Conservation (phyloP, 2,888 invertebrate species). For the Mythimna impura region DNA sequence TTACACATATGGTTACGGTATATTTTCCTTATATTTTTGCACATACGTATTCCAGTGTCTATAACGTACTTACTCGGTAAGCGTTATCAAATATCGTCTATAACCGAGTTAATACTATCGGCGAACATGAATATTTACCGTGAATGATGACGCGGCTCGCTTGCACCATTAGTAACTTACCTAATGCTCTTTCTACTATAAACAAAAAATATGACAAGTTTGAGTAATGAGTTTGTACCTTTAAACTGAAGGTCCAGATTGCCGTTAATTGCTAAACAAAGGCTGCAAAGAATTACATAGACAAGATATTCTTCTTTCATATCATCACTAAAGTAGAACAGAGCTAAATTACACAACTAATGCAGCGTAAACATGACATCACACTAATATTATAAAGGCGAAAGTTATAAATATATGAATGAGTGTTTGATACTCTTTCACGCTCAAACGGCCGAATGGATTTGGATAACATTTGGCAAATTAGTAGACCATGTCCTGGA, state of each 20-base stretch:
- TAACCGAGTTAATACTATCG: constrained; percentile 26
- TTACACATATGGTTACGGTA: background rate
- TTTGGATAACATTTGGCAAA: too few species aligned
- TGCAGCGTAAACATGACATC: background rate
- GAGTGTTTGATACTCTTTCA: too few species aligned
- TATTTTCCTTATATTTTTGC: background rate
- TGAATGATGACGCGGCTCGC: constrained; percentile 7
- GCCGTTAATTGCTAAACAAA: background rate
- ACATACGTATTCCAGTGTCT: background rate
- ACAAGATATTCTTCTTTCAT: background rate
- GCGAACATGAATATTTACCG: constrained; percentile 3
- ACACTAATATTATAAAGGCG: too few species aligned
- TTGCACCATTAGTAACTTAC: constrained; percentile 10
- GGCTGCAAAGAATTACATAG: background rate
- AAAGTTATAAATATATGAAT: too few species aligned
- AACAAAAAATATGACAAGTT: constrained; percentile 11
- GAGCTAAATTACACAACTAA: constrained; percentile 1
- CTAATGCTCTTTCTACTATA: constrained; percentile 2
- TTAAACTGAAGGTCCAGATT: background rate
- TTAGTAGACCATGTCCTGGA: too few species aligned
- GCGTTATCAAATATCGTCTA: constrained; percentile 6
- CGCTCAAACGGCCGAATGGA: too few species aligned
- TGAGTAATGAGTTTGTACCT: constrained; percentile 20
- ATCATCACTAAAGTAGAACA: background rate
- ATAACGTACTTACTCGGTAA: background rate